Conservation (phyloP, 2,113 vertebrate genomes). For the Burhinus oedicnemus region DNA sequence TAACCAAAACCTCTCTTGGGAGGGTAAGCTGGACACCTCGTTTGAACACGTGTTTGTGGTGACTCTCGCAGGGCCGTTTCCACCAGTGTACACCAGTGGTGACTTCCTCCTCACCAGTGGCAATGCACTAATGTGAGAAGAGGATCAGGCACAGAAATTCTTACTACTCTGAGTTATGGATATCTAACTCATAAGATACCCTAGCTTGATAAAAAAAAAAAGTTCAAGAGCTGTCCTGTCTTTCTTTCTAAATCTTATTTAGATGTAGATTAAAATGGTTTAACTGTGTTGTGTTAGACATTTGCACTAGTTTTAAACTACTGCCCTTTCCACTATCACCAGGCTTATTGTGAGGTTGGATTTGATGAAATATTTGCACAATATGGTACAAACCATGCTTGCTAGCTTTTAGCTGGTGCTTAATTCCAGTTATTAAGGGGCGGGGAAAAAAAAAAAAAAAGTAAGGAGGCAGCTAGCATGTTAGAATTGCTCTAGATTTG, state of each 20-base stretch:
- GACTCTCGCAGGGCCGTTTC: neutral
- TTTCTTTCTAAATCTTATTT: neutral
- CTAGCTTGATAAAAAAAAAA: neutral
- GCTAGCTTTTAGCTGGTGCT: neutral
- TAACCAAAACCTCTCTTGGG: neutral
- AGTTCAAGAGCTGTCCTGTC: neutral
- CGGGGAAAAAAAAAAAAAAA: neutral
- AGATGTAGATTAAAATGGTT: neutral
- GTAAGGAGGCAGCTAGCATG: neutral
- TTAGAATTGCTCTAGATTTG: conserved; percentile 18
- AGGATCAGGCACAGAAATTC: neutral
- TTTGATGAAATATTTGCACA: neutral
- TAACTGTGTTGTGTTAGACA: neutral
- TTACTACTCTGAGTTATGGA: neutral
- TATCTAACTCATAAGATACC: neutral
- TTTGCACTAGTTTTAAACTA: neutral
- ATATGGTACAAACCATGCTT: neutral
- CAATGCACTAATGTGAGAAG: neutral
- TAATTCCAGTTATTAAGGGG: neutral
- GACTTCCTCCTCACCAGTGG: neutral
- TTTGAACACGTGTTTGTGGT: neutral
- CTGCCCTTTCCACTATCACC: neutral
- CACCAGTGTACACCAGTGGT: neutral
- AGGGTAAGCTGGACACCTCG: neutral
- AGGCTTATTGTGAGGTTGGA: neutral